Percentiles rank a stretch among this genome's conserved stretches.
Conservation (phyloP, 2,797 vertebrate species). For the Mormyrops boulengeri region DNA sequence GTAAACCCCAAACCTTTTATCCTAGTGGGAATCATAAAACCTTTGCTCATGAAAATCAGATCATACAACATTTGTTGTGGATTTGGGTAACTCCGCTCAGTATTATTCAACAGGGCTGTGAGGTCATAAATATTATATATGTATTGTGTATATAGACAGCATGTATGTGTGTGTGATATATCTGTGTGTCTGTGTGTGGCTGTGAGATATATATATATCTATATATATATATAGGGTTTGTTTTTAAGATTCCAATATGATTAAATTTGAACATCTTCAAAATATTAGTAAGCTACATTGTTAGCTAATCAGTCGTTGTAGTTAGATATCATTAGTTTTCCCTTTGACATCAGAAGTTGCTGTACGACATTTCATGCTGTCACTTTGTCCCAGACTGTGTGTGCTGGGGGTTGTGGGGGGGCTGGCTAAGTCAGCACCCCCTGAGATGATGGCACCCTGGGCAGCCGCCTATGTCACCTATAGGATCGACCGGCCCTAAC, state of each 20-base stretch:
- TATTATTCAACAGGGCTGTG: not conserved
- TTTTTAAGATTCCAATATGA: not conserved
- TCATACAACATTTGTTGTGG: slow-evolving; percentile 6
- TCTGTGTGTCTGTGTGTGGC: not conserved
- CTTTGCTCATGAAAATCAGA: slow-evolving; percentile 13
- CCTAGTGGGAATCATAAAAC: slow-evolving; percentile 2
- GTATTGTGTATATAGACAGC: not conserved
- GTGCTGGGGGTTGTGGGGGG: not conserved
- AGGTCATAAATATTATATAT: not conserved
- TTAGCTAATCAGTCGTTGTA: not conserved
- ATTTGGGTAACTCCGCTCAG: slow-evolving; percentile 9
- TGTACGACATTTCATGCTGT: not conserved
- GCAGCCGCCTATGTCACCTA: not conserved
- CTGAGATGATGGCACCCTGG: not conserved
- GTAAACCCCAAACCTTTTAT: not conserved
- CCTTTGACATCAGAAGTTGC: not conserved
- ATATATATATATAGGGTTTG: not conserved
- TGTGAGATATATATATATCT: not conserved
- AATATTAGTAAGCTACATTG: not conserved
- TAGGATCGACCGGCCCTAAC: not conserved
- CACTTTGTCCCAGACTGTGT: not conserved
- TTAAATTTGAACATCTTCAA: not conserved
- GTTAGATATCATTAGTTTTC: not conserved
- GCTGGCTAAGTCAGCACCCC: not conserved
- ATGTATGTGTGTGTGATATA: not conserved